Conservation (phyloP, 2,113 vertebrate species). For the Urocynchramus pylzowi region DNA sequence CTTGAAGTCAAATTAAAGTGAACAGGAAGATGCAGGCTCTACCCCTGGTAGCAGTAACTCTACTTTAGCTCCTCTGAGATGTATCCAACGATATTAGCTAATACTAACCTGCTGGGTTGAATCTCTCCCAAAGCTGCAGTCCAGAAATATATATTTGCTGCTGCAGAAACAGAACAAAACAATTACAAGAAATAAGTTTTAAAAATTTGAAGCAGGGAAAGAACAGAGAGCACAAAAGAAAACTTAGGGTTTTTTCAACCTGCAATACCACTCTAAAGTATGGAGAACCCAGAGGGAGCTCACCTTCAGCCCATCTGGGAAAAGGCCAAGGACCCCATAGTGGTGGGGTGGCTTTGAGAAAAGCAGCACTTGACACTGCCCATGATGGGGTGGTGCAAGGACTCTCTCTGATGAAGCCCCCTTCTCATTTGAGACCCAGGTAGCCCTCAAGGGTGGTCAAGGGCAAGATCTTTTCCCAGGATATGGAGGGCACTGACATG, state of each 20-base stretch:
- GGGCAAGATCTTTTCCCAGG: neutral
- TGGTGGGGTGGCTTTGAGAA: fast-evolving
- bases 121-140: constrained; percentile 16
- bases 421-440: neutral
- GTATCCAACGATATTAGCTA: neutral
- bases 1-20: neutral
- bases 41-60: neutral
- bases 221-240: neutral
- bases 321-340: neutral
- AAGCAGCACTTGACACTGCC: fast-evolving
- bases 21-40: neutral
- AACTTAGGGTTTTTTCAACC: neutral
- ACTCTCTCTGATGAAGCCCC: neutral
- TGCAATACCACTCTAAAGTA: neutral
- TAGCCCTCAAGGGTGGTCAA: neutral
- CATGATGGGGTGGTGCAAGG: neutral
- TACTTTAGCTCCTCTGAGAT: neutral
- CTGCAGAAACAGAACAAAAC: neutral
- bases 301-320: fast-evolving
- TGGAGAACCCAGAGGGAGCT: fast-evolving
- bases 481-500: too few relatives aligned
- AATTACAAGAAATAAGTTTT: neutral
- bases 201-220: neutral
- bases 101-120: constrained; percentile 2
- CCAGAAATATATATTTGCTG: neutral